A percentile compares a stretch with the other conserved stretches of the same genome.
Conservation (phyloP, 2,888 invertebrate species). For the Bellardia bayeri region DNA sequence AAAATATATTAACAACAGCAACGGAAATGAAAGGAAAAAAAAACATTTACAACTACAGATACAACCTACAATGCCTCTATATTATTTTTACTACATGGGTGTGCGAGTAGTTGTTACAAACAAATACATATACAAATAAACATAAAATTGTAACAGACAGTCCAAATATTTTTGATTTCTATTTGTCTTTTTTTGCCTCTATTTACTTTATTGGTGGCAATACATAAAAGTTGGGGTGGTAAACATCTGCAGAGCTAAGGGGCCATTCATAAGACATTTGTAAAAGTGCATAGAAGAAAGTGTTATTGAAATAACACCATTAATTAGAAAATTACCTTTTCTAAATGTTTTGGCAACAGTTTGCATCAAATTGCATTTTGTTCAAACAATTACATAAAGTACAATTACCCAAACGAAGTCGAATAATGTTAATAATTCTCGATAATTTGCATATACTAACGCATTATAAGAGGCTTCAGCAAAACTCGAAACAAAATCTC, state of each 20-base stretch:
- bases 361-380: too few species aligned
- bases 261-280: neutral
- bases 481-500: too few species aligned
- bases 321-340: too few species aligned
- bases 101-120: neutral
- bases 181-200: neutral
- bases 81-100: constrained; percentile 39
- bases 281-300: too few species aligned
- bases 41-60: constrained; percentile 37
- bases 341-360: too few species aligned
- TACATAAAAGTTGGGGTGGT: constrained; percentile 17
- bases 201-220: constrained; percentile 35
- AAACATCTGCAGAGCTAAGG: neutral
- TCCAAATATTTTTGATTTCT: constrained; percentile 38
- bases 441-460: too few species aligned
- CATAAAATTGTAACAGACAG: constrained; percentile 48
- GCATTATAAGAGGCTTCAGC: too few species aligned
- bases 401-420: too few species aligned
- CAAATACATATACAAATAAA: neutral
- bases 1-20: constrained; percentile 52
- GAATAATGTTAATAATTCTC: too few species aligned
- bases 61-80: constrained; percentile 60
- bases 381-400: too few species aligned
- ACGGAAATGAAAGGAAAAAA: constrained; percentile 26
- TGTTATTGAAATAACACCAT: too few species aligned